Base-by-base conservation (phyloP, 2,797 vertebrate species). In the Leuciscus waleckii region DNA sequence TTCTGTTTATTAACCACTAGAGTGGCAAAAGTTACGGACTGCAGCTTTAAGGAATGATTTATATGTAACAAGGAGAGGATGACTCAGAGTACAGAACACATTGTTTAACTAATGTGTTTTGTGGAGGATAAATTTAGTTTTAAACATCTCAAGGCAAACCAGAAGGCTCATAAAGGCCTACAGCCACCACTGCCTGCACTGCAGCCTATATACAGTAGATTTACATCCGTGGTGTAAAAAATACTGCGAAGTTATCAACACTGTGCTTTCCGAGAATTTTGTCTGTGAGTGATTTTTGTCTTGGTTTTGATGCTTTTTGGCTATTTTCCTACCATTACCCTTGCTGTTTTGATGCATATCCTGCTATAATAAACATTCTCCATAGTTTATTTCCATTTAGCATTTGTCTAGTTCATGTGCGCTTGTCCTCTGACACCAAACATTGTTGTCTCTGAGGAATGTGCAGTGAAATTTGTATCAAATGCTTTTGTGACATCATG, bases 401-500 rank as follows among this genome's bases (percentile, higher is more conserved):
- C 16, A 56, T 82, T 67, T n/a, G 67, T 82, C 78, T 73, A 41
- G 21, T 56, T 79, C 21, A 21, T 87, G 41, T 32, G 32, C 11
- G n/a, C 41, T 85, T 82, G 84, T 86, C 83, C 81, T 85, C 70
- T 74, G 78, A 56, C 37, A 86, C 70, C 35, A 70, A 78, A 78
- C 79, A 73, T 75, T 65, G 70, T 80, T 39, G 58, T 63, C 73
- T 73, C 82, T 79, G 37, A 76, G 73, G 85, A 87, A 88, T 89
- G 74, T 86, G 78, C 56, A 58, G 81, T 37, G 23, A 70, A 86
- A 86, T 78, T 77, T 81, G 80, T 81, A 83, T 74, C 19, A 23
- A 63, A 85, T 73, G 39, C 76, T 81, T 61, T 81, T 68, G 14
- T 90, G 89, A 89, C 77, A 56, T 87, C 86, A 85, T 78, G 43